Evolutionary conservation across 2,888 invertebrate genomes (phyloP).

Genomic region (Meteorus cinctellus): DNA sequence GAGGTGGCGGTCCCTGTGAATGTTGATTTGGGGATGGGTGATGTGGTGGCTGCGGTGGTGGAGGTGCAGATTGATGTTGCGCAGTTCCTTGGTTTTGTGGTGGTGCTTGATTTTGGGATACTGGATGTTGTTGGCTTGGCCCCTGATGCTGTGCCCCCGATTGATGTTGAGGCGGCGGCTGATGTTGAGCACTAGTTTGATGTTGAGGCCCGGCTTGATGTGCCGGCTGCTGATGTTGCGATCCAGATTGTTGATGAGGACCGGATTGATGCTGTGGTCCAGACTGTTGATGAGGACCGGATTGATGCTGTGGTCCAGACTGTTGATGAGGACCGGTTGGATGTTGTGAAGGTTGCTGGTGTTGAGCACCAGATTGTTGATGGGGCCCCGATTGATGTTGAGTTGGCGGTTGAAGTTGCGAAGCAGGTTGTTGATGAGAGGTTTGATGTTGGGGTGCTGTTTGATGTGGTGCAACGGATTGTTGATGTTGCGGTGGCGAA

Average conservation of each 20-base stretch:
- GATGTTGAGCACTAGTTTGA: background rate
- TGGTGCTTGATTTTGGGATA: conserved; percentile 49
- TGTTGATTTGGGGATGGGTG: conserved; percentile 21
- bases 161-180: conserved; percentile 40
- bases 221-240: conserved; percentile 39
- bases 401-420: conserved; percentile 53
- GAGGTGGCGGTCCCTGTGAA: conserved; percentile 34
- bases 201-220: background rate
- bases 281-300: conserved; percentile 47
- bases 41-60: conserved; percentile 23
- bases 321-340: conserved; percentile 61
- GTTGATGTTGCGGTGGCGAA: conserved; percentile 48
- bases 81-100: conserved; percentile 43
- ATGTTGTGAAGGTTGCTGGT: conserved; percentile 49
- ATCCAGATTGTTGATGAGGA: background rate
- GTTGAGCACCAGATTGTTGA: conserved; percentile 44
- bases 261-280: conserved; percentile 12
- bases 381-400: conserved; percentile 41
- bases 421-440: conserved; percentile 45
- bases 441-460: conserved; percentile 50
- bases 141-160: conserved; percentile 50
- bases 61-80: background rate
- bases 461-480: conserved; percentile 15
- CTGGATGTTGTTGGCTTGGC: conserved; percentile 51
- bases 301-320: conserved; percentile 28